Percentiles rank a stretch among this genome's conserved stretches.
Evolutionary conservation across 2,888 invertebrate genomes (phyloP).

Genomic region (Ochropleura leucogaster): DNA sequence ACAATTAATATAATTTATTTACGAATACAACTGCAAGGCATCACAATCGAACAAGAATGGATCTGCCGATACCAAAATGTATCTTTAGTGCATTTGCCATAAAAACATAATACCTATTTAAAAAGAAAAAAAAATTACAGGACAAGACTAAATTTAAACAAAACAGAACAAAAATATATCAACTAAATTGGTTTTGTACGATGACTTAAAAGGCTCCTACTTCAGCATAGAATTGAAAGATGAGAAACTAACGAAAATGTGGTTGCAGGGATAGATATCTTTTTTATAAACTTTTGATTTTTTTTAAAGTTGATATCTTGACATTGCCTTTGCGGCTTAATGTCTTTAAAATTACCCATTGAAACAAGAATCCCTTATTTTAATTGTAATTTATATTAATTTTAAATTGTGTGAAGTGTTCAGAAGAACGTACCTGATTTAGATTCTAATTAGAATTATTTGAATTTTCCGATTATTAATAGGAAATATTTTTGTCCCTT

Average conservation of each 20-base stretch:
- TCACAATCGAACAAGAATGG: not conserved
- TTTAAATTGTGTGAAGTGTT: conserved; percentile 24
- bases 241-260: not conserved
- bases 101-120: not conserved
- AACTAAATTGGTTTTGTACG: no score
- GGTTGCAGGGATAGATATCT: not conserved
- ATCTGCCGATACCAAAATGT: no score
- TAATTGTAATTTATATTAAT: conserved; percentile 24
- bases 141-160: no score
- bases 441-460: not conserved
- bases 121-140: no score
- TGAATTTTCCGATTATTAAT: not conserved
- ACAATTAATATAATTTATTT: not conserved
- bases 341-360: not conserved
- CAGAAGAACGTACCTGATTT: conserved; percentile 36
- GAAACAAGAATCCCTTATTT: conserved; percentile 10
- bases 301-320: not conserved
- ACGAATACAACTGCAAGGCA: no score
- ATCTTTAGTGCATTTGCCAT: not conserved
- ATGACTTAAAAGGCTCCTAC: no score
- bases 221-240: not conserved
- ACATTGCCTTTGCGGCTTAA: not conserved
- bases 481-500: not conserved
- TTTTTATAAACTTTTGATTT: not conserved
- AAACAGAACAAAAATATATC: no score